A percentile compares a stretch with the other conserved stretches of the same genome.
phyloP scores from a whole-genome alignment of 1,140 invertebrate species.

The Papilio glaucus region DNA sequence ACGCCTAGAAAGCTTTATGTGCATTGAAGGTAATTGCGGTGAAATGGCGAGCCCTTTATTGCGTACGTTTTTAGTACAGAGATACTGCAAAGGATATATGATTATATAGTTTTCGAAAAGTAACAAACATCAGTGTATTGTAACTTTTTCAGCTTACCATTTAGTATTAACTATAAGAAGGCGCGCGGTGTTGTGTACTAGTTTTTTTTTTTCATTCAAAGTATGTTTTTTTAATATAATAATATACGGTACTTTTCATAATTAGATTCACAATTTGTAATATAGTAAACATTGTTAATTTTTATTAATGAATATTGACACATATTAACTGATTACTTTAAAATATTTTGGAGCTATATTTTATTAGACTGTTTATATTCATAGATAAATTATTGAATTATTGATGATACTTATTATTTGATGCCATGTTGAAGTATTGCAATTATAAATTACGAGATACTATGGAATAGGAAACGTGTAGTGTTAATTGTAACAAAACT shows the following conservation, averaged over 20 bases:
- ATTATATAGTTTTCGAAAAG: neutral
- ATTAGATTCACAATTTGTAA: too few species aligned
- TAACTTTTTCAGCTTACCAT: neutral
- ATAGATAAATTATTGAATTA: too few species aligned
- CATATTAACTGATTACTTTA: too few species aligned
- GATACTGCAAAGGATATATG: neutral
- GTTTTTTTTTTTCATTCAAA: too few species aligned
- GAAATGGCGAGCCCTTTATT: slow-evolving; percentile 44
- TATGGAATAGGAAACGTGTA: slow-evolving; percentile 37
- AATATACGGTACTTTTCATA: too few species aligned
- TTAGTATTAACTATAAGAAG: neutral
- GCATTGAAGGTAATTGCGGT: slow-evolving; percentile 54
- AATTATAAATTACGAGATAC: slow-evolving; percentile 1
- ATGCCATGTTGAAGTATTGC: neutral
- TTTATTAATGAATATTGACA: too few species aligned
- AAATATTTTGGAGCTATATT: too few species aligned
- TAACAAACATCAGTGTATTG: neutral
- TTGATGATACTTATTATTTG: neutral
- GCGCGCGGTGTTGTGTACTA: too few species aligned
- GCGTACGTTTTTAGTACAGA: neutral
- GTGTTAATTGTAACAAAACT: slow-evolving; percentile 43
- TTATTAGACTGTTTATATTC: too few species aligned
- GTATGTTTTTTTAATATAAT: too few species aligned
- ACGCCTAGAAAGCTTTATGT: slow-evolving; percentile 65
- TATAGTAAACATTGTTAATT: too few species aligned